Base-by-base conservation (phyloP, 2,113 vertebrate genomes). In the Centropus unirufus region DNA sequence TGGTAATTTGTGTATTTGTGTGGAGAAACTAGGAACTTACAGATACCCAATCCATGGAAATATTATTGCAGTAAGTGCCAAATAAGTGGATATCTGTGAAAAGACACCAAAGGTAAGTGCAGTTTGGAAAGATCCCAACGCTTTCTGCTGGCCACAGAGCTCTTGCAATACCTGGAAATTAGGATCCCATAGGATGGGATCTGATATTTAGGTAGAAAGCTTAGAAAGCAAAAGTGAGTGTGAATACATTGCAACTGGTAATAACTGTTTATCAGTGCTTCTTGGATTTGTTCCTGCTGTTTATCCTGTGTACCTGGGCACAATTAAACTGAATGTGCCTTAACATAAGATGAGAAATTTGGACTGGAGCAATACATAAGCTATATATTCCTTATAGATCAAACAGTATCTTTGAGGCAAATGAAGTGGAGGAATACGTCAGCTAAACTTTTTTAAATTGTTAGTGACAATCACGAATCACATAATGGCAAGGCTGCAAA, bases 21-120 rank as follows among this genome's bases (percentile, higher is more conserved):
- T 0, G 0, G 39, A 44, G 49, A 76, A 17, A 44, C 27, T 7
- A 5, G 1, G 36, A 32, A n/a, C 14, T 52, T 68, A 58, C 8
- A 42, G 7, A 26, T 32, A 13, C 0, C 1, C 15, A 2, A 5
- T 18, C 11, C 17, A 29, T 44, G 52, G 44, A 74, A 74, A 75
- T 12, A 27, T 44, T 51, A 22, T 27, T 26, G 30, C 30, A 73
- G 67, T 27, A 63, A 30, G 77, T 51, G 42, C 27, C 55, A 57
- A 61, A 83, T 49, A 14, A 74, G 39, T 12, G 74, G 62, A 13
- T 42, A n/a, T 24, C 30, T 66, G 29, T 47, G 32, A 66, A 89
- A 86, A 68, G 24, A 49, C 12, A 14, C 27, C 58, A 62, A 57
- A 80, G 36, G 19, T 9, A 51, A 73, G 20, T 2, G 12, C 14